Percentiles rank a stretch among this genome's conserved stretches.
phyloP scores from a whole-genome alignment of 1,140 invertebrate genomes.

The Cataglyphis hispanica region DNA sequence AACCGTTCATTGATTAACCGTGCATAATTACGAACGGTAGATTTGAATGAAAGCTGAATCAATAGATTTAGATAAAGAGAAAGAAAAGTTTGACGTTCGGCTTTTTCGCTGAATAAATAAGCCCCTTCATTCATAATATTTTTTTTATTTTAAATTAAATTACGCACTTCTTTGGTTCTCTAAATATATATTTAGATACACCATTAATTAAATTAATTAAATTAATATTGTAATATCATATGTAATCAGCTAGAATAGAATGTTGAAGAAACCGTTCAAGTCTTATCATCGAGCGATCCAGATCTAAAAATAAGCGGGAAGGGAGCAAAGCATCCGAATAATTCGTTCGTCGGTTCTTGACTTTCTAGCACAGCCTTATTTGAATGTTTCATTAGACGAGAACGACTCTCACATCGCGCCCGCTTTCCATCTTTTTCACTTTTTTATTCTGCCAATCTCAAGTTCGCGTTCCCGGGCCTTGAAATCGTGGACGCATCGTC shows the following conservation, averaged over 20 bases:
- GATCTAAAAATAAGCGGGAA: not conserved
- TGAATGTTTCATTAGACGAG: conserved; percentile 36
- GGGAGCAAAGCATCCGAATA: not conserved
- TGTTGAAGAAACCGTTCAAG: not conserved
- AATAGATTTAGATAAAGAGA: not conserved
- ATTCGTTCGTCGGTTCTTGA: conserved; percentile 11
- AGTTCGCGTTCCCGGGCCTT: conserved; percentile 39
- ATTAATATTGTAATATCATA: not conserved
- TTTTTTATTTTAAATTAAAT: too few relatives aligned
- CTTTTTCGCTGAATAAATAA: conserved; percentile 26
- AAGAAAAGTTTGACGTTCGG: conserved; percentile 15
- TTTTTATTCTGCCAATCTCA: conserved; percentile 37
- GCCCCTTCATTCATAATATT: conserved; percentile 47
- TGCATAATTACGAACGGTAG: conserved; percentile 31
- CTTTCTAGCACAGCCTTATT: conserved; percentile 41
- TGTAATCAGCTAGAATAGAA: not conserved
- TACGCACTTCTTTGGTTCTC: too few relatives aligned
- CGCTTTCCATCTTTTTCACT: conserved; percentile 29
- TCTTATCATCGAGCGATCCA: not conserved
- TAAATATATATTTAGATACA: too few relatives aligned
- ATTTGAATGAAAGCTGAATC: conserved; percentile 32
- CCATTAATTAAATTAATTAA: too few relatives aligned
- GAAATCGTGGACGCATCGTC: not conserved
- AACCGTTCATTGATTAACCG: conserved; percentile 20
- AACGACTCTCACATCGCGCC: conserved; percentile 36